A percentile compares a stretch with the other conserved stretches of the same genome.
phyloP scores from a whole-genome alignment of 2,113 vertebrate genomes.

The Perccottus glenii region DNA sequence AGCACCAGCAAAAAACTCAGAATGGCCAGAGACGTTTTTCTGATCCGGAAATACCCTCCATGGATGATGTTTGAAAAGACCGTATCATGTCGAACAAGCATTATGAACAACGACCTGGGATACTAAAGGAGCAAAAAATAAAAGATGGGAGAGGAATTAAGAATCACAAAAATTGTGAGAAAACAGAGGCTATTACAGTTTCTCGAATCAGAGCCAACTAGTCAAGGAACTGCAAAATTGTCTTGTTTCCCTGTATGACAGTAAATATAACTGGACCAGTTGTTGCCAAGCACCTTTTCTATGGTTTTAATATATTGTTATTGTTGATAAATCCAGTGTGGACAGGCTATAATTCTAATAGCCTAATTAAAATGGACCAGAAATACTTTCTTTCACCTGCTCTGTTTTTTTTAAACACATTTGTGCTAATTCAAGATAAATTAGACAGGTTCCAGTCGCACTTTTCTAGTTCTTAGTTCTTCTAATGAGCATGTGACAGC shows the following conservation, averaged over 20 bases:
- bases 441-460: constrained; percentile 63
- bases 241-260: constrained; percentile 21
- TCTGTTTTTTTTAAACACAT: constrained; percentile 14
- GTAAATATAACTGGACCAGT: constrained; percentile 47
- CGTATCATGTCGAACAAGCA: not conserved
- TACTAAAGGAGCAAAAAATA: not conserved
- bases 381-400: constrained; percentile 24
- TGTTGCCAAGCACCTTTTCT: constrained; percentile 81
- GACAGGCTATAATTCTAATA: constrained; percentile 37
- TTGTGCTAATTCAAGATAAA: constrained; percentile 61
- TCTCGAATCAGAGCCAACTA: constrained; percentile 14
- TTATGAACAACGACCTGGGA: not conserved
- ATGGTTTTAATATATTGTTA: constrained; percentile 69
- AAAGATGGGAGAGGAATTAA: not conserved
- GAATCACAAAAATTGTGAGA: not conserved
- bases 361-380: constrained; percentile 34
- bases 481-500: constrained; percentile 34
- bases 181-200: constrained; percentile 9
- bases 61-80: constrained; percentile 56
- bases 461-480: constrained; percentile 63
- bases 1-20: constrained; percentile 18
- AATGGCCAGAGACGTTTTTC: constrained; percentile 86
- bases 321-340: constrained; percentile 33
- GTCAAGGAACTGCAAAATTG: constrained; percentile 25
- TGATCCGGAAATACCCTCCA: constrained; percentile 80